phyloP scores from a whole-genome alignment of 2,888 invertebrate genomes.

The Pyrrhia umbra region DNA sequence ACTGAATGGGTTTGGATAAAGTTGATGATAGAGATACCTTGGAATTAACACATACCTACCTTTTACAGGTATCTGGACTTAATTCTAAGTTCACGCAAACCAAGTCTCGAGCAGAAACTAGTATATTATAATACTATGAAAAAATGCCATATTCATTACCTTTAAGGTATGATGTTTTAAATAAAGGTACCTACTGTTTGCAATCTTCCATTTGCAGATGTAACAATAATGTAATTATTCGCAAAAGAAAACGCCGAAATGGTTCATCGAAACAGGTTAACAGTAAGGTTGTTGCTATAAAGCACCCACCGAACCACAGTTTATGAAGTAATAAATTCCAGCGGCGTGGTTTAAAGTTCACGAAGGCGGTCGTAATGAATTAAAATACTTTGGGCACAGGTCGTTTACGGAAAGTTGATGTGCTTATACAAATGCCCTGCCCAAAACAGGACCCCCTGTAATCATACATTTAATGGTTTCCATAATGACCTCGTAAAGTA shows the following conservation, averaged over 20 bases:
- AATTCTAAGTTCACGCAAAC: no score
- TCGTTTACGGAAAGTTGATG: conserved; percentile 87
- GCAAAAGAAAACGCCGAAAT: conserved; percentile 12
- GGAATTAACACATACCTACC: no score
- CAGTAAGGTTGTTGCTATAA: conserved; percentile 70
- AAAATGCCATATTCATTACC: no score
- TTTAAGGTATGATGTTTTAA: neutral
- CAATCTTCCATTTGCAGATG: neutral
- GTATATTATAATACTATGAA: no score
- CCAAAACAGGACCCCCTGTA: conserved; percentile 82
- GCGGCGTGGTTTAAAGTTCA: conserved; percentile 77
- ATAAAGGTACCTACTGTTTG: neutral
- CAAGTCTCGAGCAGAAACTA: no score
- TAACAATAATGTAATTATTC: neutral
- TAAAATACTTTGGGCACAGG: conserved; percentile 80
- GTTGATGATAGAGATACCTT: no score
- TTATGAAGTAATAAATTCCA: conserved; percentile 81
- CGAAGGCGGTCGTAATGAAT: conserved; percentile 76
- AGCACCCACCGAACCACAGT: conserved; percentile 70
- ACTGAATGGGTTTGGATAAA: no score
- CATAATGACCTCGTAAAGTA: conserved; percentile 88
- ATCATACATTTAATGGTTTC: conserved; percentile 87
- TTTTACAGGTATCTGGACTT: no score
- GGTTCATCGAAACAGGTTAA: conserved; percentile 63
- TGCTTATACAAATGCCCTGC: conserved; percentile 85